Evolutionary conservation across 1,140 invertebrate genomes (phyloP).

Genomic region (Magallana gigas): DNA sequence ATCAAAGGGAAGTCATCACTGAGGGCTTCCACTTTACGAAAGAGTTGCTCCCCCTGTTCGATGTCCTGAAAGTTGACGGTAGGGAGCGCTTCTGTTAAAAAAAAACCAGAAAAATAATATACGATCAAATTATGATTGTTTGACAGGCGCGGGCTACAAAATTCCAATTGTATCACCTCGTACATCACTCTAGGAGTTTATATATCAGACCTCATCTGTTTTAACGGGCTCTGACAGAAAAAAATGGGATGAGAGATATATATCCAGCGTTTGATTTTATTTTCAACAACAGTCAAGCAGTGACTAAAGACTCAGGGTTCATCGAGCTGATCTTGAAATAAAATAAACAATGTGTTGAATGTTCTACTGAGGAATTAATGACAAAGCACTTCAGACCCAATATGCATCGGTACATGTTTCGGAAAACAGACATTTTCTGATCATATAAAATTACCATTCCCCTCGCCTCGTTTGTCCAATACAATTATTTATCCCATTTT

Average conservation of each 20-base stretch:
- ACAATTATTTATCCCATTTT: background rate
- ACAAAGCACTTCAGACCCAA: too few relatives aligned
- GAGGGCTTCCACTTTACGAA: constrained; percentile 73
- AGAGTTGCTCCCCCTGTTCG: constrained; percentile 53
- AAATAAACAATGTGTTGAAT: too few relatives aligned
- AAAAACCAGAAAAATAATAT: background rate
- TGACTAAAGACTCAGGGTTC: too few relatives aligned
- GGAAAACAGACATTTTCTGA: background rate
- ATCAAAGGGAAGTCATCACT: constrained; percentile 83
- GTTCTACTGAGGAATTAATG: too few relatives aligned
- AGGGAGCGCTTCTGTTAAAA: constrained; percentile 72
- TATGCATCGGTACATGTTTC: background rate
- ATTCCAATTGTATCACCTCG: background rate
- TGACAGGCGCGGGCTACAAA: background rate
- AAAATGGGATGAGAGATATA: background rate
- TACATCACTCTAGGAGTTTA: background rate
- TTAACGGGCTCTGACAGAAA: background rate
- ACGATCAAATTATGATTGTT: background rate
- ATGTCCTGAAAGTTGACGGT: constrained; percentile 82
- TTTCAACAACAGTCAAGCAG: too few relatives aligned
- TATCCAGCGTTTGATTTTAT: too few relatives aligned
- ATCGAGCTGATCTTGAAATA: too few relatives aligned
- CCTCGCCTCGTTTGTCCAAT: background rate
- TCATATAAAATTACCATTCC: background rate
- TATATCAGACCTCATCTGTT: background rate